Conservation (phyloP, 2,797 vertebrate genomes). For the Capromys pilorides region DNA sequence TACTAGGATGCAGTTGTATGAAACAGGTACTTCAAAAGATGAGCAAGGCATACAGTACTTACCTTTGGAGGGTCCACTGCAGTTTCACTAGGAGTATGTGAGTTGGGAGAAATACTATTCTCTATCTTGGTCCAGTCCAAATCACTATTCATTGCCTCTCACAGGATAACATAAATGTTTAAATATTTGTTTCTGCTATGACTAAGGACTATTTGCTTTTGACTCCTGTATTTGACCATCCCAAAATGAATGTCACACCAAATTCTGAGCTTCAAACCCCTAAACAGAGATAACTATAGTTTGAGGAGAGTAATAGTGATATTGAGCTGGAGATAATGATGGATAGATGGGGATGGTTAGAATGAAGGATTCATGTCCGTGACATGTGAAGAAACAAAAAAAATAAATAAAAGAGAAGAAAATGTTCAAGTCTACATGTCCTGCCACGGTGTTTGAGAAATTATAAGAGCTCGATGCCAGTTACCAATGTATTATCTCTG, state of each 20-base stretch:
- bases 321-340: neutral
- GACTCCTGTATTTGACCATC: neutral
- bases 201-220: neutral
- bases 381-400: neutral
- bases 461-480: neutral
- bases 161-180: neutral
- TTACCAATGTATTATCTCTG: neutral
- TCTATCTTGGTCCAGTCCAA: neutral
- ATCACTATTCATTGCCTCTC: neutral
- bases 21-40: neutral
- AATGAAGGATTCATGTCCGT: neutral
- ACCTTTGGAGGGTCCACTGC: neutral
- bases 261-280: neutral
- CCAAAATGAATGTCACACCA: neutral
- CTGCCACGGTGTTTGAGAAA: neutral
- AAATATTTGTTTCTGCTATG: neutral
- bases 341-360: neutral
- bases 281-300: neutral
- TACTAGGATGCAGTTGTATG: neutral
- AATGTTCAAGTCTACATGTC: neutral
- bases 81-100: neutral
- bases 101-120: too few species aligned
- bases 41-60: neutral
- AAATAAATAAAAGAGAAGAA: neutral
- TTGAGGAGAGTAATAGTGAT: neutral